A percentile compares a stretch with the other conserved stretches of the same genome.
Conservation (phyloP, 2,888 invertebrate species). For the Odontocerum albicorne region DNA sequence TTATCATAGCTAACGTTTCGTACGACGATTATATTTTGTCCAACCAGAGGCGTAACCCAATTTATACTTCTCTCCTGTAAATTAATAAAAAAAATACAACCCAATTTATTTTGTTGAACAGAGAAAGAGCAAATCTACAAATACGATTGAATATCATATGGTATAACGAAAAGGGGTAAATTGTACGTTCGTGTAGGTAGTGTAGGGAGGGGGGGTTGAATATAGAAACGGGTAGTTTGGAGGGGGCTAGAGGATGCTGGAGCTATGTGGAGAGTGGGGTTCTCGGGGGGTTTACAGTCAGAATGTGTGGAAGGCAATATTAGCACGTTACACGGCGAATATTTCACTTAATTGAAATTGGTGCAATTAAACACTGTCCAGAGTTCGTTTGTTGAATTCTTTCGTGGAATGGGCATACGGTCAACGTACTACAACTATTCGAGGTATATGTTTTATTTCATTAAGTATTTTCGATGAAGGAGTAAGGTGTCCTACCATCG, state of each 20-base stretch:
- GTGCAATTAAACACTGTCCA: slow-evolving; percentile 30
- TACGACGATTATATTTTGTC: no score
- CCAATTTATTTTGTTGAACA: no score
- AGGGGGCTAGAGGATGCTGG: neutral
- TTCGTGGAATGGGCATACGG: slow-evolving; percentile 2
- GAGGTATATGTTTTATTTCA: no score
- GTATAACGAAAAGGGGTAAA: neutral
- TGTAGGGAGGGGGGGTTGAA: neutral
- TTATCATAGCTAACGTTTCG: no score
- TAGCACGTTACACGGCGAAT: slow-evolving; percentile 33
- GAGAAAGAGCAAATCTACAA: no score
- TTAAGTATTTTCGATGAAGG: no score
- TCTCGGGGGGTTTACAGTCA: neutral
- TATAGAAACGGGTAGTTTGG: neutral
- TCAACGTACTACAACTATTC: slow-evolving; percentile 1
- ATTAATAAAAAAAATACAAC: no score
- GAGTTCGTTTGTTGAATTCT: slow-evolving; percentile 12
- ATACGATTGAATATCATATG: no score
- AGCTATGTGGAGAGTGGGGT: slow-evolving; percentile 3
- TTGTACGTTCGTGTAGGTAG: neutral
- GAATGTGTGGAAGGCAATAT: slow-evolving; percentile 30
- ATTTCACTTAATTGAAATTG: slow-evolving; percentile 34
- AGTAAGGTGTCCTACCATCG: no score
- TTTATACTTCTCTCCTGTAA: no score
- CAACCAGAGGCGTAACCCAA: no score